A percentile compares a stretch with the other conserved stretches of the same genome.
phyloP scores from a whole-genome alignment of 1,140 invertebrate genomes.

The Vollenhovia emeryi region DNA sequence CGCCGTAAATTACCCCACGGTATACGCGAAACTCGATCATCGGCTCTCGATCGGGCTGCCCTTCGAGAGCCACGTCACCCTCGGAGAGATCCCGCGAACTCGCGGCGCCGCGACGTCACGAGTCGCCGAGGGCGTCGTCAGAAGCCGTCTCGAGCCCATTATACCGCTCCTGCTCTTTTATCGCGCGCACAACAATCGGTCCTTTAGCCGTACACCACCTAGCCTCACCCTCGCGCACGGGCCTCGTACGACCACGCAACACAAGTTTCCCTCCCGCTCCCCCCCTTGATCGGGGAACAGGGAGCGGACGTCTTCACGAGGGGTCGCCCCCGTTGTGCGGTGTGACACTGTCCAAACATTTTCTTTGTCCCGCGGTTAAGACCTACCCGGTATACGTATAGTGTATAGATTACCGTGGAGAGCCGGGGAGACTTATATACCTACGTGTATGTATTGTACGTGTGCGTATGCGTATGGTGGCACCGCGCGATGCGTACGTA shows the following conservation, averaged over 20 bases:
- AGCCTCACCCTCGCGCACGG: constrained; percentile 48
- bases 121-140: constrained; percentile 56
- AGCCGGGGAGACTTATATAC: constrained; percentile 59
- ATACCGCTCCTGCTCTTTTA: constrained; percentile 78
- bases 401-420: constrained; percentile 79
- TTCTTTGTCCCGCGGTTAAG: constrained; percentile 85
- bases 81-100: constrained; percentile 41
- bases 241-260: constrained; percentile 19
- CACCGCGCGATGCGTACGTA: neutral
- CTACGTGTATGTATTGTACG: neutral
- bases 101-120: constrained; percentile 41
- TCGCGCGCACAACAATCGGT: constrained; percentile 60
- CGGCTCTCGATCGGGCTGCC: constrained; percentile 55
- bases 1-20: neutral
- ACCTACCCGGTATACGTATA: constrained; percentile 72
- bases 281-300: neutral
- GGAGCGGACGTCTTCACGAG: constrained; percentile 63
- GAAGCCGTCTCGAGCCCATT: constrained; percentile 64
- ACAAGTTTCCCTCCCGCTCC: constrained; percentile 2
- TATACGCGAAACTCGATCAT: constrained; percentile 44
- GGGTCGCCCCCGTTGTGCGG: constrained; percentile 76
- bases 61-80: constrained; percentile 6
- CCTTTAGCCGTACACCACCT: constrained; percentile 27
- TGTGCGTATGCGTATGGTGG: neutral
- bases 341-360: constrained; percentile 85